A percentile compares a stretch with the other conserved stretches of the same genome.
Conservation (phyloP, 2,888 invertebrate species). For the Cerastoderma edule region DNA sequence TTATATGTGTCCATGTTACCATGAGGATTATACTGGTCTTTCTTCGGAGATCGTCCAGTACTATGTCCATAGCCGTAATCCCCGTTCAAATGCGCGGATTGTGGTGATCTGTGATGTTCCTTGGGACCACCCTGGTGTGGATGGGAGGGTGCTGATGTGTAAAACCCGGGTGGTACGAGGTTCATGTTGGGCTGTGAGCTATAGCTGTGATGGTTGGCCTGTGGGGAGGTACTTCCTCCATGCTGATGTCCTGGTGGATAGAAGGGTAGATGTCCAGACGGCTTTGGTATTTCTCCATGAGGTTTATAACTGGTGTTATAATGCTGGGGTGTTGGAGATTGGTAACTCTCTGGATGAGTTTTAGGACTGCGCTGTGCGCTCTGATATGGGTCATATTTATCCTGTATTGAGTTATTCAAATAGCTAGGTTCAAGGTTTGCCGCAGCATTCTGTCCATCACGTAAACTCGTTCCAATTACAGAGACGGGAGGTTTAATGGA, state of each 20-base stretch:
- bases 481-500: not conserved
- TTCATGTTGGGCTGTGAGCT: not conserved
- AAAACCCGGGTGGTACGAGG: slow-evolving; percentile 19
- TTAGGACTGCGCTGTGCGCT: not conserved
- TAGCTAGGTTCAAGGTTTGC: slow-evolving; percentile 32
- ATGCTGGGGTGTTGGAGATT: not conserved
- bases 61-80: slow-evolving; percentile 4
- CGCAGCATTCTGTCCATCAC: slow-evolving; percentile 22
- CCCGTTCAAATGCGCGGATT: not conserved
- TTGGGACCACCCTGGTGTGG: not conserved
- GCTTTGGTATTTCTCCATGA: not conserved
- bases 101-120: not conserved
- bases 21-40: slow-evolving; percentile 8
- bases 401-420: slow-evolving; percentile 15
- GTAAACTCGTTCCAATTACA: not conserved
- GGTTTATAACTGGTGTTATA: not conserved
- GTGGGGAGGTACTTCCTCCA: not conserved
- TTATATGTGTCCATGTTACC: no score
- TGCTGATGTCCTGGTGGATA: slow-evolving; percentile 16
- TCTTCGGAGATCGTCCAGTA: not conserved
- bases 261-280: slow-evolving; percentile 8
- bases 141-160: not conserved
- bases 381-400: slow-evolving; percentile 3
- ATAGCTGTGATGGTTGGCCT: not conserved
- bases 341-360: not conserved